Conservation (phyloP, 2,888 invertebrate species). For the Drosophila putrida region DNA sequence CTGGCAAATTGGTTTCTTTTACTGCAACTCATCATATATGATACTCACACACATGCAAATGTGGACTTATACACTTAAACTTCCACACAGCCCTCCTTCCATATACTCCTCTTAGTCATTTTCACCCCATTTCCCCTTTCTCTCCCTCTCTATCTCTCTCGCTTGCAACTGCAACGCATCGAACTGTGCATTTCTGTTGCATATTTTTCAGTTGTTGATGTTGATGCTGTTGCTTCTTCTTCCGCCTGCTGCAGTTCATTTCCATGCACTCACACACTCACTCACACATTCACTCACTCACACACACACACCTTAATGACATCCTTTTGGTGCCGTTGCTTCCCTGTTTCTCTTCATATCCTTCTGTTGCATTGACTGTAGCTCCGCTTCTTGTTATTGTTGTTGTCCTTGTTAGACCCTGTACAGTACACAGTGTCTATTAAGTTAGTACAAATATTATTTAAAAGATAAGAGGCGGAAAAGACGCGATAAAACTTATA, state of each 20-base stretch:
- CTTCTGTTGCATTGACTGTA: slow-evolving; percentile 31
- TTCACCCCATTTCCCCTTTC: background rate
- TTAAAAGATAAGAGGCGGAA: no score
- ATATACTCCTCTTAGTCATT: background rate
- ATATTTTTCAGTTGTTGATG: slow-evolving; percentile 40
- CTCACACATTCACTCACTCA: slow-evolving; percentile 11
- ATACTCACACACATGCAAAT: slow-evolving; percentile 11
- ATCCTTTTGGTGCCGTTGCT: slow-evolving; percentile 55
- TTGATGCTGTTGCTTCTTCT: slow-evolving; percentile 9
- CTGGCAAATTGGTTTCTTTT: slow-evolving; percentile 77
- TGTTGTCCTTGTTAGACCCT: slow-evolving; percentile 18
- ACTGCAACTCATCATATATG: slow-evolving; percentile 57
- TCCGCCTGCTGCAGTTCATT: slow-evolving; percentile 63
- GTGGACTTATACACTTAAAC: no score
- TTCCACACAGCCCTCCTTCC: no score
- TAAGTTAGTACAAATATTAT: no score
- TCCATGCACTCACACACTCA: slow-evolving; percentile 49
- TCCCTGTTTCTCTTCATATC: slow-evolving; percentile 47
- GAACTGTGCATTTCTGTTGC: slow-evolving; percentile 64
- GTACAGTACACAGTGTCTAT: no score
- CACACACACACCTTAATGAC: slow-evolving; percentile 65
- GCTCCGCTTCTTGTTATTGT: slow-evolving; percentile 13
- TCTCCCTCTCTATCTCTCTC: no score
- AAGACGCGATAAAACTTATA: no score
- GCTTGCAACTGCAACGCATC: slow-evolving; percentile 39